phyloP scores from a whole-genome alignment of 1,140 invertebrate species.

The Philotrypesis tridentata region DNA sequence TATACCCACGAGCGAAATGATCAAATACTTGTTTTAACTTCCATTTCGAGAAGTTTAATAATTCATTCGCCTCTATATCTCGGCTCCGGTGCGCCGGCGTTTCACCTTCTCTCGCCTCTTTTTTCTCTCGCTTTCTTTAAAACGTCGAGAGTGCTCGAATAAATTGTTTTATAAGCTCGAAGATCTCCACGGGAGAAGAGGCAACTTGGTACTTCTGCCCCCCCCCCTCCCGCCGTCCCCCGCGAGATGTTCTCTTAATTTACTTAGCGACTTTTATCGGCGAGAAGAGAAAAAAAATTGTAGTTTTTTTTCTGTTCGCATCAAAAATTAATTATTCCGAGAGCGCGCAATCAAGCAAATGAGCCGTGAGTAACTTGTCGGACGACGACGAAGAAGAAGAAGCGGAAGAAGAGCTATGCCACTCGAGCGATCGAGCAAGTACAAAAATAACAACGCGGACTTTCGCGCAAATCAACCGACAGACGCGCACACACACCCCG shows the following conservation, averaged over 20 bases:
- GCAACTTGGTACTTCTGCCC: neutral
- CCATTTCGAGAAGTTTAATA: constrained; percentile 36
- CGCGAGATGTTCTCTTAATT: constrained; percentile 8
- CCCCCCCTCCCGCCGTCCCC: too few species aligned
- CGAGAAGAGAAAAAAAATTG: neutral
- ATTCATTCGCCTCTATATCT: constrained; percentile 27
- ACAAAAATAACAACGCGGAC: neutral
- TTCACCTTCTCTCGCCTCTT: neutral
- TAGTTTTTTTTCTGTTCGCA: neutral
- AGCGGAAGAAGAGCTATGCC: too few species aligned
- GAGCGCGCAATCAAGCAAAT: neutral
- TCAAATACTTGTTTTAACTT: constrained; percentile 40
- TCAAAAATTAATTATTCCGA: neutral
- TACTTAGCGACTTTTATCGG: neutral
- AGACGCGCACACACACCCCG: too few species aligned
- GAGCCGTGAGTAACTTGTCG: too few species aligned
- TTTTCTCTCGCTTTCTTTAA: constrained; percentile 3
- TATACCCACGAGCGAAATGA: constrained; percentile 15
- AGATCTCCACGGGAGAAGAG: constrained; percentile 1
- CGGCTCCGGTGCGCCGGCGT: neutral
- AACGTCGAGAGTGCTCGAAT: constrained; percentile 39
- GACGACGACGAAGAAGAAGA: too few species aligned
- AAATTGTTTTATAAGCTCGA: constrained; percentile 37
- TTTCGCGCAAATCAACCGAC: neutral
- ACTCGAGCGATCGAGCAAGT: neutral